Evolutionary conservation across 2,797 vertebrate genomes (phyloP).

Genomic region (Acanthurus lineatus): DNA sequence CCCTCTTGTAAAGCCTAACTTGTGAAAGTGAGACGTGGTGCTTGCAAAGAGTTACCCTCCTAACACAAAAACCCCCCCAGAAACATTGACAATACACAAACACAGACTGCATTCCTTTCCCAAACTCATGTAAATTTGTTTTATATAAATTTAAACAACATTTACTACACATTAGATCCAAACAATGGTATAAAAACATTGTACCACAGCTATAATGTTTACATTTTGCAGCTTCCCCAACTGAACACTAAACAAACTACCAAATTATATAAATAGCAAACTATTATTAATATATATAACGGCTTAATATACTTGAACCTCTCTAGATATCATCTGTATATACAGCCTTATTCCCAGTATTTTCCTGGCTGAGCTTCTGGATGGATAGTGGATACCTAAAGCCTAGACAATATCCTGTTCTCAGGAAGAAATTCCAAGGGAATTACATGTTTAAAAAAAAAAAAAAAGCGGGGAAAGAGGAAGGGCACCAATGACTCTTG

Average conservation of each 20-base stretch:
- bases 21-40: constrained; percentile 62
- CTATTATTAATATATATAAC: neutral
- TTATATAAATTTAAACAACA: neutral
- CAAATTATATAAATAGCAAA: constrained; percentile 1
- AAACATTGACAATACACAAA: constrained; percentile 8
- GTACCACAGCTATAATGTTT: neutral
- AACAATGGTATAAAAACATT: neutral
- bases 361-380: constrained; percentile 52
- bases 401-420: constrained; percentile 80
- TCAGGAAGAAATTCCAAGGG: constrained; percentile 71
- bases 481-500: constrained; percentile 49
- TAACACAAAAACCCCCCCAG: constrained; percentile 19
- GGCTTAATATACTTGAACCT: constrained; percentile 23
- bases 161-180: constrained; percentile 2
- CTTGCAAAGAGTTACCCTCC: constrained; percentile 34
- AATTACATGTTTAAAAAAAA: constrained; percentile 58
- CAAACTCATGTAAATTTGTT: neutral
- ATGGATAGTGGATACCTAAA: constrained; percentile 65
- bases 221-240: neutral
- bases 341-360: constrained; percentile 41
- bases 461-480: constrained; percentile 30
- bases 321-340: constrained; percentile 10
- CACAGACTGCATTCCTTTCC: neutral
- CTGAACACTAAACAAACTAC: neutral
- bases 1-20: constrained; percentile 64